phyloP scores from a whole-genome alignment of 2,888 invertebrate genomes.

The Pseudanteris insignis region DNA sequence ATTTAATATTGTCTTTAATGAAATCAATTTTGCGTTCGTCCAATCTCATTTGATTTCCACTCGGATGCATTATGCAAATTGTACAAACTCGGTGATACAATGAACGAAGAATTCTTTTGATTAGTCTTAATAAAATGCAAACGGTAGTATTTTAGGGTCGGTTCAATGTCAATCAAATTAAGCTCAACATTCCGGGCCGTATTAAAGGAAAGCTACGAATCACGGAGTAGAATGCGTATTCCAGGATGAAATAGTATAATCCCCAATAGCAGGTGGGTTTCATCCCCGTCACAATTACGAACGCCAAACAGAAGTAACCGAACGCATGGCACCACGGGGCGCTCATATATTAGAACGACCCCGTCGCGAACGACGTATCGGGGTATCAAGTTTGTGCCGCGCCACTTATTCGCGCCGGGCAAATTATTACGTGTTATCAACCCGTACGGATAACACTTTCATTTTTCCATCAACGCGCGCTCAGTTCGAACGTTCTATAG shows the following conservation, averaged over 20 bases:
- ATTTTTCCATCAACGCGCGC: too few species aligned
- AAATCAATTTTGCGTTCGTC: too few species aligned
- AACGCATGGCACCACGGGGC: constrained; percentile 34
- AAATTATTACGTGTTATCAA: constrained; percentile 29
- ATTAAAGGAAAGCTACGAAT: constrained; percentile 44
- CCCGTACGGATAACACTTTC: constrained; percentile 26
- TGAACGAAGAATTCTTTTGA: constrained; percentile 30
- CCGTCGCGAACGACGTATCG: constrained; percentile 27
- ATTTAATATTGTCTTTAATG: too few species aligned
- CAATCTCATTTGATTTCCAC: too few species aligned
- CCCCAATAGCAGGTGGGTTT: constrained; percentile 44
- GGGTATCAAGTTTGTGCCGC: too few species aligned
- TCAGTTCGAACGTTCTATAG: too few species aligned
- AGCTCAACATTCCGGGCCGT: constrained; percentile 49
- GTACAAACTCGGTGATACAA: constrained; percentile 9
- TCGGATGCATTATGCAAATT: background rate
- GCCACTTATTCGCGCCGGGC: constrained; percentile 10
- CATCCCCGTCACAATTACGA: constrained; percentile 41
- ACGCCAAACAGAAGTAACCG: constrained; percentile 43
- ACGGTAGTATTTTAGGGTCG: constrained; percentile 24
- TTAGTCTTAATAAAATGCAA: constrained; percentile 29
- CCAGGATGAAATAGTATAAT: constrained; percentile 42
- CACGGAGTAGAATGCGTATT: constrained; percentile 37
- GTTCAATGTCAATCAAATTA: constrained; percentile 50
- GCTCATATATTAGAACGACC: constrained; percentile 40